A percentile compares a stretch with the other conserved stretches of the same genome.
Conservation (phyloP, 2,113 vertebrate genomes). For the Riparia riparia region DNA sequence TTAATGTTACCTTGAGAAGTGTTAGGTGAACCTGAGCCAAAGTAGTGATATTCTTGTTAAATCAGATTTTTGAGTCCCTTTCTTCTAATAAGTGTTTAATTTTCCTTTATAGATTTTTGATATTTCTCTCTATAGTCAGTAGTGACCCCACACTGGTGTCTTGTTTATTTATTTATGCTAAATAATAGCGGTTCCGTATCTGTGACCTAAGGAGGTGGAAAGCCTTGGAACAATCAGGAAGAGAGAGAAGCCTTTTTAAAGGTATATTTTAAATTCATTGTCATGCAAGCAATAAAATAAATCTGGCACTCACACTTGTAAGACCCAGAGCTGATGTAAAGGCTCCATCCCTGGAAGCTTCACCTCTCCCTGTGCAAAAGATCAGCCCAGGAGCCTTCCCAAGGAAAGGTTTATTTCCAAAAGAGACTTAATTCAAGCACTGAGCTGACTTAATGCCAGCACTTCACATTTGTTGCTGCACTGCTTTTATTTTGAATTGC, state of each 20-base stretch:
- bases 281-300: not conserved
- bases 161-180: not conserved
- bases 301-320: fast-evolving
- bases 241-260: not conserved
- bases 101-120: not conserved
- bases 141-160: not conserved
- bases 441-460: not conserved
- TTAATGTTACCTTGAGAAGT: not conserved
- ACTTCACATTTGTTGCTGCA: not conserved
- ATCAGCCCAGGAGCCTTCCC: not conserved
- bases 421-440: not conserved
- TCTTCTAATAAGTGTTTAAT: not conserved
- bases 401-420: not conserved
- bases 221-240: not conserved
- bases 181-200: not conserved
- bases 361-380: not conserved
- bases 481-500: not conserved
- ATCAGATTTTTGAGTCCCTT: not conserved
- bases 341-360: not conserved
- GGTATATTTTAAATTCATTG: not conserved
- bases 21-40: not conserved
- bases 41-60: not conserved
- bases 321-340: not conserved
- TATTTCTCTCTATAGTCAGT: not conserved
- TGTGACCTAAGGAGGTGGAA: not conserved